Percentiles rank a stretch among this genome's conserved stretches.
Evolutionary conservation across 2,113 vertebrate species (phyloP).

Genomic region (Dicerorhinus sumatrensis): DNA sequence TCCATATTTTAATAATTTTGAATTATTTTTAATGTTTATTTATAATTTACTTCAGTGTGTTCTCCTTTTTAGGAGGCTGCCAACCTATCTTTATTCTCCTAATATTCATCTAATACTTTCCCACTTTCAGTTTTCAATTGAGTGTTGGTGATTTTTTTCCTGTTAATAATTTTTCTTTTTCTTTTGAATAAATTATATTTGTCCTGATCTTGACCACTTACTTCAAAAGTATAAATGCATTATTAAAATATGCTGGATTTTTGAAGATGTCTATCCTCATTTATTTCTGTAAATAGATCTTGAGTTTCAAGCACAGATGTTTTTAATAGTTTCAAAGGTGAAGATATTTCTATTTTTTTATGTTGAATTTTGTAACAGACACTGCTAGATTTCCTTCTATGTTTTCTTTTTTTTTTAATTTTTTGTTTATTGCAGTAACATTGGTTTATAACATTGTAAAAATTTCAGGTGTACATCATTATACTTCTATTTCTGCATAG

Average conservation of each 20-base stretch:
- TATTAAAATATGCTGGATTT: background rate
- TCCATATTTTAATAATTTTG: background rate
- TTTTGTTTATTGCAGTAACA: too few species aligned
- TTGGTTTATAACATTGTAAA: too few species aligned
- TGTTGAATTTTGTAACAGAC: constrained; percentile 4
- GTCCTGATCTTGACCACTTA: background rate
- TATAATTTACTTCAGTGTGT: background rate
- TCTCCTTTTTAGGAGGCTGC: background rate
- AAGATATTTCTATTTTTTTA: background rate
- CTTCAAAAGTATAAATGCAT: background rate
- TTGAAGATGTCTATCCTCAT: background rate
- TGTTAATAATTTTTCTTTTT: background rate
- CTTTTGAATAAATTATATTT: constrained; percentile 3
- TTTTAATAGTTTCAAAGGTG: background rate
- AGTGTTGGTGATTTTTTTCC: background rate
- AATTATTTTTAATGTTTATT: constrained; percentile 23
- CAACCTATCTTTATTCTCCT: background rate
- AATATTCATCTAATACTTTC: background rate
- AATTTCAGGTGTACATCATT: too few species aligned
- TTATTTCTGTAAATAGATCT: constrained; percentile 7
- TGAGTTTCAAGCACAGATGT: background rate
- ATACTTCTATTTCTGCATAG: too few species aligned
- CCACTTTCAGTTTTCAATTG: background rate
- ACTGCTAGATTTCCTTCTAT: background rate
- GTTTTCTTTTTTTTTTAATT: background rate